Evolutionary conservation across 2,113 vertebrate species (phyloP).

Genomic region (Epinephelus lanceolatus): DNA sequence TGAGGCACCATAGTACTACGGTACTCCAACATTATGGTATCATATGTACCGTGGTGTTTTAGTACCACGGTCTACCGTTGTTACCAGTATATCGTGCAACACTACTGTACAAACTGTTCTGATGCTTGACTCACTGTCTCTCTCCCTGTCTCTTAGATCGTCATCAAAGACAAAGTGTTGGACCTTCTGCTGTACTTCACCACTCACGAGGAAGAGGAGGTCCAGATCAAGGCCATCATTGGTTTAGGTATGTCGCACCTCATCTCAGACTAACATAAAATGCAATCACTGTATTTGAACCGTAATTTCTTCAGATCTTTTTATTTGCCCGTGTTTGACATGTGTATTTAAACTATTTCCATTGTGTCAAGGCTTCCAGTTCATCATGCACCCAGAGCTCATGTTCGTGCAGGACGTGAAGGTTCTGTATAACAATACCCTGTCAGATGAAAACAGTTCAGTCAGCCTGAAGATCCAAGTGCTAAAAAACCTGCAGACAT

Average conservation of each 20-base stretch:
- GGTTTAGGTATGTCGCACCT: constrained; percentile 89
- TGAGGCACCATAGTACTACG: too few relatives aligned
- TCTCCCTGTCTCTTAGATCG: constrained; percentile 83
- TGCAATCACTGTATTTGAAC: constrained; percentile 1
- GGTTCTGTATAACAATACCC: constrained; percentile 93
- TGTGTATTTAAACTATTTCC: not conserved
- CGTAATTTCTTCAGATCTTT: not conserved
- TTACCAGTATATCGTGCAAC: too few relatives aligned
- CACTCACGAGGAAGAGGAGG: constrained; percentile 96
- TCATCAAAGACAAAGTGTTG: constrained; percentile 98
- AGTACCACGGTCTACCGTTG: too few relatives aligned
- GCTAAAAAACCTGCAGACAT: constrained; percentile 98
- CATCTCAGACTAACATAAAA: not conserved
- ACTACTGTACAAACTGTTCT: not conserved
- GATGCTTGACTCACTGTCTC: not conserved
- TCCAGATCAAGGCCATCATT: constrained; percentile 98
- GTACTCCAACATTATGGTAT: too few relatives aligned
- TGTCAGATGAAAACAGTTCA: constrained; percentile 91
- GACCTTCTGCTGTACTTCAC: constrained; percentile 98
- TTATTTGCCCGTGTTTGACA: not conserved
- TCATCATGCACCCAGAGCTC: constrained; percentile 96
- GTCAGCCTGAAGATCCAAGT: constrained; percentile 97
- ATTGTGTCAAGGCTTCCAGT: constrained; percentile 90
- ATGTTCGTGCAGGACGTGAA: constrained; percentile 98
- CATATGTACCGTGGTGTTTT: too few relatives aligned